Base-by-base conservation (phyloP, 1,140 invertebrate genomes). In the Musca vetustissima region DNA sequence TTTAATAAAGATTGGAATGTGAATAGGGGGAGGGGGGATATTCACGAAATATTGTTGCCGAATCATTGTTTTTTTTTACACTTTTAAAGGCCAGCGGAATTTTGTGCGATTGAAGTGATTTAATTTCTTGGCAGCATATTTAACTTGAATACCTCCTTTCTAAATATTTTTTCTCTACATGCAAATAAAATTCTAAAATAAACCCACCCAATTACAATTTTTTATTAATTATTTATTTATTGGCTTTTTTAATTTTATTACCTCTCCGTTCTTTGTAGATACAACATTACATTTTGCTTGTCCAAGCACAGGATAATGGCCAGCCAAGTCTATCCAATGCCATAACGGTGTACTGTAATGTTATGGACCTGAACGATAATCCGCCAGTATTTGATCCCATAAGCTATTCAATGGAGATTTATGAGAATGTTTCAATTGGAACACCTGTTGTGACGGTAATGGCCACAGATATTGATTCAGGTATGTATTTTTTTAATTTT, bases 351-450 rank as follows among this genome's bases (percentile, higher is more conserved):
- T 96, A 96, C 83, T 92, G 97, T 80, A 96, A 97, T 84, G 93
- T 98, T 1, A 84, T 95, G 43, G 96, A 98, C 80, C 85, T 97
- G 22, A 98, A 98, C 81, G 97, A 98, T 84, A 98, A 98, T 80
- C 88, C 93, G 0, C 96, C 97, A 0, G 85, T 94, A 47, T 98
- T 98, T 79, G 92, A 96, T 76, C 90, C 93, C 0, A 93, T 95
- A 84, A 92, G 92, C 64, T 95, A 96, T 83, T 92, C 89, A 21
- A 90, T 92, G 72, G 94, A 96, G 75, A 87, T 98, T 53, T 88
- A 89, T 71, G 97, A 98, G 83, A 95, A 97, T 76, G 88, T 91
- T 9, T 89, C 92, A 1, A 80, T 94, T 19, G 92, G 91, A 14
- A 91, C 90, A 2, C 85, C 88, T 4, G 89, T 98, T 0, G 87